phyloP scores from a whole-genome alignment of 2,113 vertebrate genomes.

The Ptilonorhynchus violaceus region DNA sequence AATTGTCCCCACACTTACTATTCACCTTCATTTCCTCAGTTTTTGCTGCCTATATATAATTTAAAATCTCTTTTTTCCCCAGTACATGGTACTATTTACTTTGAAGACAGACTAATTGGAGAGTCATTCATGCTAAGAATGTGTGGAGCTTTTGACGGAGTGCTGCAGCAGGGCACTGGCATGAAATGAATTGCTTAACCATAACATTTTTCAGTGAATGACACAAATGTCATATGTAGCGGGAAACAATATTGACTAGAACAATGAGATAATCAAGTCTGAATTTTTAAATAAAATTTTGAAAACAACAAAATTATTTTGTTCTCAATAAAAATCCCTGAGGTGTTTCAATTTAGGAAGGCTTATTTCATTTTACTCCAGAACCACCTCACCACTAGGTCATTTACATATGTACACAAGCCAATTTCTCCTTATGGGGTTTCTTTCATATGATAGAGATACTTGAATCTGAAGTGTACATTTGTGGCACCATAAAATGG shows the following conservation, averaged over 20 bases:
- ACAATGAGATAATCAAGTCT: neutral
- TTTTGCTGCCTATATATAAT: neutral
- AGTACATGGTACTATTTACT: neutral
- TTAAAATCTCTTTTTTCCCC: neutral
- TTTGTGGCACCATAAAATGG: neutral
- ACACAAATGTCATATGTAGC: neutral
- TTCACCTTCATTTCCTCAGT: neutral
- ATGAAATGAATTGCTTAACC: neutral
- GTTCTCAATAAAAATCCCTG: neutral
- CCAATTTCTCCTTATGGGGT: neutral
- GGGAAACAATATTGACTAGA: neutral
- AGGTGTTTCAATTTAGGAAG: neutral
- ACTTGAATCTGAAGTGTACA: neutral
- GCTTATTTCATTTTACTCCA: neutral
- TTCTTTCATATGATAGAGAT: neutral
- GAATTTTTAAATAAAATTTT: neutral
- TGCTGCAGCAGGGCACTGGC: neutral
- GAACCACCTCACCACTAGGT: fast-evolving
- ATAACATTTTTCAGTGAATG: neutral
- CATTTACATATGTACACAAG: neutral
- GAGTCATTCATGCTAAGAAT: neutral
- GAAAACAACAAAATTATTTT: neutral
- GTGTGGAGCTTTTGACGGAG: neutral
- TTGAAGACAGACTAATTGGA: neutral
- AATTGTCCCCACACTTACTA: too few species aligned